phyloP scores from a whole-genome alignment of 2,888 invertebrate genomes.

The Palloptera scutellata region DNA sequence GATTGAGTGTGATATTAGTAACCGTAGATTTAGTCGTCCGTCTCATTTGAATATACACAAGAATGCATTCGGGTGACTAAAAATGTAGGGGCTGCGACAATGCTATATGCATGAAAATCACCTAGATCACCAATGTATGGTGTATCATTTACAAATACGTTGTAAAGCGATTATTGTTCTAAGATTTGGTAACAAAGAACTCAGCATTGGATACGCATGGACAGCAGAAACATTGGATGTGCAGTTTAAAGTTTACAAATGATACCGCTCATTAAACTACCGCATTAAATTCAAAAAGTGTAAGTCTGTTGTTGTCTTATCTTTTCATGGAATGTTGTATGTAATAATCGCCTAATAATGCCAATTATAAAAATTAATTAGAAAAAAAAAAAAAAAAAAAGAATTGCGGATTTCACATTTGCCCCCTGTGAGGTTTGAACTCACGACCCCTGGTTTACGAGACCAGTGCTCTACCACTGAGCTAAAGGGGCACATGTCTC shows the following conservation, averaged over 20 bases:
- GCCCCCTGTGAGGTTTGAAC: conserved; percentile 60
- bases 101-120: conserved; percentile 46
- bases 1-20: conserved; percentile 43
- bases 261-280: no score
- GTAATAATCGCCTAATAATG: no score
- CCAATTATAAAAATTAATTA: conserved; percentile 38
- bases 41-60: conserved; percentile 46
- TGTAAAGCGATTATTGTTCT: no score
- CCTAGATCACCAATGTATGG: conserved; percentile 48
- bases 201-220: conserved; percentile 42
- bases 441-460: conserved; percentile 61
- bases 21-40: conserved; percentile 45
- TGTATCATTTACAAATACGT: no score
- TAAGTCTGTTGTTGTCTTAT: no score
- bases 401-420: conserved; percentile 11
- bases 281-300: no score
- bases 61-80: no score
- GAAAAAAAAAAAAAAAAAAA: conserved; percentile 30
- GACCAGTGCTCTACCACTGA: conserved; percentile 61
- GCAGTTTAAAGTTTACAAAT: conserved; percentile 36
- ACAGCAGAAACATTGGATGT: conserved; percentile 42
- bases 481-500: conserved; percentile 52
- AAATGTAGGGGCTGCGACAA: conserved; percentile 43
- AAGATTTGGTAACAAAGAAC: no score
- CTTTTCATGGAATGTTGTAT: not conserved